Evolutionary conservation across 2,888 invertebrate species (phyloP).

Genomic region (Pachymerium ferrugineum): DNA sequence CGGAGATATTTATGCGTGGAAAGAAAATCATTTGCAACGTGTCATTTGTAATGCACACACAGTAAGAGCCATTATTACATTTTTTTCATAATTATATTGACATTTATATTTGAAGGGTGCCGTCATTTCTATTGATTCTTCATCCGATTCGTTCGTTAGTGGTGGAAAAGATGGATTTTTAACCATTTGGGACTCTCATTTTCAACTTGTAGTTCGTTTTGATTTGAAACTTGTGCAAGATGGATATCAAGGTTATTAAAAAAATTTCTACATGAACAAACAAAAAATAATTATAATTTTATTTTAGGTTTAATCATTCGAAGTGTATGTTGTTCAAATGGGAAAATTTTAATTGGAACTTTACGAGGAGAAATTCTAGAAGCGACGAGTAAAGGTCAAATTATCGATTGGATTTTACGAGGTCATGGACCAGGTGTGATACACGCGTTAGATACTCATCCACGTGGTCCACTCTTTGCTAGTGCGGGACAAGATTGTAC

Average conservation of each 20-base stretch:
- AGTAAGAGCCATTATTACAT: constrained; percentile 41
- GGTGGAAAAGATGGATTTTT: constrained; percentile 50
- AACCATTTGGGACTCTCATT: constrained; percentile 47
- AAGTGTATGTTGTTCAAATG: constrained; percentile 38
- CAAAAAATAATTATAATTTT: background rate
- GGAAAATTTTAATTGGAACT: constrained; percentile 48
- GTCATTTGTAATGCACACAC: constrained; percentile 46
- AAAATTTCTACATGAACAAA: background rate
- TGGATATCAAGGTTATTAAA: constrained; percentile 28
- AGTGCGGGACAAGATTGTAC: constrained; percentile 49
- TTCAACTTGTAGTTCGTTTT: constrained; percentile 39
- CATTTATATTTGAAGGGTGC: no score
- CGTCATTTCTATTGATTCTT: constrained; percentile 36
- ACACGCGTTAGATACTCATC: constrained; percentile 49
- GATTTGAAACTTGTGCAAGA: constrained; percentile 27
- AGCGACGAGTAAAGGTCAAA: constrained; percentile 38
- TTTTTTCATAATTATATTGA: background rate
- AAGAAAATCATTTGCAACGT: constrained; percentile 43
- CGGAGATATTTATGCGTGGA: constrained; percentile 50
- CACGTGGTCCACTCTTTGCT: constrained; percentile 44
- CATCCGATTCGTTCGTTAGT: constrained; percentile 47
- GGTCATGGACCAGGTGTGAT: constrained; percentile 50
- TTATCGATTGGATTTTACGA: constrained; percentile 40
- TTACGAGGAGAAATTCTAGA: constrained; percentile 49
- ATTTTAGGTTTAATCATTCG: background rate